phyloP scores from a whole-genome alignment of 1,140 invertebrate species.

The Bombus turneri region DNA sequence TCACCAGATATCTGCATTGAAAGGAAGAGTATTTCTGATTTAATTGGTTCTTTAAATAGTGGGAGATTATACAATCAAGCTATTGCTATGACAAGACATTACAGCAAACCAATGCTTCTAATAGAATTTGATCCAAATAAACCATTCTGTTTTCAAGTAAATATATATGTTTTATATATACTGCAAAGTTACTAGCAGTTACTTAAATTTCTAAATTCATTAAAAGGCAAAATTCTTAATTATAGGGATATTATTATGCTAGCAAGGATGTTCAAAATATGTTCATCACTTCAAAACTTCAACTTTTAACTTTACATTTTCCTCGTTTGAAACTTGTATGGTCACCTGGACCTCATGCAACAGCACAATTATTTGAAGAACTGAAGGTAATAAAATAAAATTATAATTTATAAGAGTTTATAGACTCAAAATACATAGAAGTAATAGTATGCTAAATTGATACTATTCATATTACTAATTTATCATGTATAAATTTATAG shows the following conservation, averaged over 20 bases:
- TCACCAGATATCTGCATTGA: slow-evolving; percentile 98
- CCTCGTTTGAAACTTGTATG: slow-evolving; percentile 95
- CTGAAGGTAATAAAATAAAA: slow-evolving; percentile 84
- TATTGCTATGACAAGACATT: slow-evolving; percentile 93
- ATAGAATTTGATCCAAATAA: slow-evolving; percentile 98
- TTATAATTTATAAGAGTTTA: slow-evolving; percentile 12
- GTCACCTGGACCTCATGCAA: slow-evolving; percentile 97
- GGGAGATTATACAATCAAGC: slow-evolving; percentile 98
- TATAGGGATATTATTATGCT: slow-evolving; percentile 90
- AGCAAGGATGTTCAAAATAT: slow-evolving; percentile 89
- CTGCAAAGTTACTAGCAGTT: background rate
- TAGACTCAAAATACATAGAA: background rate
- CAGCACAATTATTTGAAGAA: slow-evolving; percentile 97
- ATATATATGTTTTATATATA: slow-evolving; percentile 15
- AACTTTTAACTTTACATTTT: slow-evolving; percentile 97
- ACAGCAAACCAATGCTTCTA: slow-evolving; percentile 94
- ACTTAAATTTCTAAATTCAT: background rate
- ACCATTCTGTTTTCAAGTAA: slow-evolving; percentile 93
- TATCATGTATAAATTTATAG: slow-evolving; percentile 77
- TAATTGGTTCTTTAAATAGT: slow-evolving; percentile 97
- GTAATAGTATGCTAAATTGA: background rate
- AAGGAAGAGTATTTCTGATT: slow-evolving; percentile 97
- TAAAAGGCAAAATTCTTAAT: slow-evolving; percentile 41
- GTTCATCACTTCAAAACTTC: slow-evolving; percentile 91
- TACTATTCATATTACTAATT: slow-evolving; percentile 5